Base-by-base conservation (phyloP, 2,888 invertebrate genomes). In the Lacanobia oleracea region DNA sequence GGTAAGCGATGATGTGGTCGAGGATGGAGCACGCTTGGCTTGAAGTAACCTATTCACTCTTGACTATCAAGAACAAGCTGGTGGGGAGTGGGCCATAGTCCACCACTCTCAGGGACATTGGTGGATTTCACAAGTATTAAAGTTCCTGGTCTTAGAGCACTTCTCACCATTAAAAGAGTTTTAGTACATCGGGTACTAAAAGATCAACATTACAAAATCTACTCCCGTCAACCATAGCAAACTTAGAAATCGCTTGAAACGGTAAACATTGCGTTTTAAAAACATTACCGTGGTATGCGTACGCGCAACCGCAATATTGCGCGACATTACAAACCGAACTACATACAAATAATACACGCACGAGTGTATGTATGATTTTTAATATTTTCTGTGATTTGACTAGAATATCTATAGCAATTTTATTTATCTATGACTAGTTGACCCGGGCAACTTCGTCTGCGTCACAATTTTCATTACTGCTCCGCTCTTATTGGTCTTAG, bases 201-300 rank as follows among this genome's bases (percentile, higher is more conserved):
- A 50, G 27, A 57, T 33, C 51, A 77, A 70, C 1, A 75, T 77
- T 70, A 61, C 74, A 21, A 77, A 53, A 75, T 62, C 12, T 21
- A 45, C 21, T 66, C 48, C 40, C 56, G 56, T 62, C 45, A 77
- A 62, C 71, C 77, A 48, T 57, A 40, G 45, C 45, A 45, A 72
- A 72, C 53, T 51, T 45, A 10, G 53, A 54, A 62, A 67, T 64
- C 43, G 14, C 37, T 23, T 18, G 72, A 50, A 79, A 73, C 79
- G 59, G 75, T 68, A 64, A 67, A 70, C 18, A 67, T 70, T 77
- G 62, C 72, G 66, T 68, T 76, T 67, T n/a, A 51, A 59, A 67
- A 67, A 60, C 59, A 56, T 72, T 68, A 27, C 65, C 21, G 61
- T 50, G n/a, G 18, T 72, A 37, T 53, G 27, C 54, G 54, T 37